These are phyloP conservation scores for Antechinus stuartii DNA, from an alignment of 2,113 vertebrate genomes.

Conservation along the genomic window DNA sequence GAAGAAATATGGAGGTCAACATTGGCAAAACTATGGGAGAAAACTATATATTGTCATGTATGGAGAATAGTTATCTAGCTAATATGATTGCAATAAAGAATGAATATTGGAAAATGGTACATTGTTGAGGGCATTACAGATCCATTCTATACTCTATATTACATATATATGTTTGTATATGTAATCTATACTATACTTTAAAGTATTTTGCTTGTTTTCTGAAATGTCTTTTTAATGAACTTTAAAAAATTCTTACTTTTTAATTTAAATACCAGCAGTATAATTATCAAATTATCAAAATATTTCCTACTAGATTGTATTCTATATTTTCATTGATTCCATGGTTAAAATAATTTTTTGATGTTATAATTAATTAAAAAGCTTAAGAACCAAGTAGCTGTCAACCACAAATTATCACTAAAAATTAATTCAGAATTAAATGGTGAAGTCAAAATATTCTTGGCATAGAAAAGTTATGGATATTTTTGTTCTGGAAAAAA, in stretches of 20 bases:
- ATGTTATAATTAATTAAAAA: background rate
- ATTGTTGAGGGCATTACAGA: background rate
- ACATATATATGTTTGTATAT: too few species aligned
- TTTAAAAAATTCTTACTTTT: background rate
- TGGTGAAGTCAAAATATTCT: background rate
- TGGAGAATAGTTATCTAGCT: background rate
- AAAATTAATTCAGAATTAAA: background rate
- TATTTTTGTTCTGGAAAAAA: background rate
- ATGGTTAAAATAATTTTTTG: background rate
- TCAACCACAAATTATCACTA: background rate
- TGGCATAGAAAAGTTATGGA: background rate
- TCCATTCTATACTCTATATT: background rate
- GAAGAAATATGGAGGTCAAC: background rate
- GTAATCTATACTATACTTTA: background rate
- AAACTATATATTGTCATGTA: background rate
- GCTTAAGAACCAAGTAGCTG: background rate
- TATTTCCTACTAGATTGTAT: slow-evolving; percentile 23
- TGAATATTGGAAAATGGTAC: background rate
- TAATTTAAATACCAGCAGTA: background rate
- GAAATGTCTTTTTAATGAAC: background rate
- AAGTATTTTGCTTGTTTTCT: background rate
- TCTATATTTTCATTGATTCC: slow-evolving; percentile 2
- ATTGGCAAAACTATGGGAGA: background rate
- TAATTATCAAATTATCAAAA: slow-evolving; percentile 19
- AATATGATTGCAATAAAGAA: background rate